Evolutionary conservation across 1,140 invertebrate genomes (phyloP).

Genomic region (Penaeus japonicus): DNA sequence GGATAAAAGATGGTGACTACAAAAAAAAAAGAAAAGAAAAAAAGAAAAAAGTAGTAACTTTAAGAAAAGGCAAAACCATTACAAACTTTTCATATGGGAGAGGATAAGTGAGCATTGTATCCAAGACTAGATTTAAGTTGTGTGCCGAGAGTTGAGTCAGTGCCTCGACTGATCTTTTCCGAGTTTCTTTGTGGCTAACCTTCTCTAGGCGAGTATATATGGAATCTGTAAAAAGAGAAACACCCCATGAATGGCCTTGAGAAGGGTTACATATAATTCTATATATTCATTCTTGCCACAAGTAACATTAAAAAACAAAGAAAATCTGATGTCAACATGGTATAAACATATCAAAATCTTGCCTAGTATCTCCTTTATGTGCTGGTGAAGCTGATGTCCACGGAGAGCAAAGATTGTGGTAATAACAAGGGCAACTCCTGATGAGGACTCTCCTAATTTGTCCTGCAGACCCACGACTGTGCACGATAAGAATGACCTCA

Average conservation of each 20-base stretch:
- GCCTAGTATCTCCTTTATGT: conserved; percentile 51
- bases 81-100: conserved; percentile 46
- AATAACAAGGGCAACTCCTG: conserved; percentile 43
- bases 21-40: background rate
- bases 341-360: background rate
- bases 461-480: conserved; percentile 50
- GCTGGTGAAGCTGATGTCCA: conserved; percentile 48
- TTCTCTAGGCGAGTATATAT: conserved; percentile 45
- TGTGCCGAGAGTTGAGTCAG: conserved; percentile 32
- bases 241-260: background rate
- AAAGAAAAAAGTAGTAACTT: background rate
- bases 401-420: conserved; percentile 39
- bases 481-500: conserved; percentile 46
- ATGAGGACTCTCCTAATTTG: conserved; percentile 17
- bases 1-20: background rate
- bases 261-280: background rate
- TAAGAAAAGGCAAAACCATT: too few species aligned
- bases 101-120: conserved; percentile 32
- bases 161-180: conserved; percentile 33
- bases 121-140: conserved; percentile 38
- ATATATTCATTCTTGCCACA: background rate
- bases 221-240: background rate
- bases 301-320: background rate
- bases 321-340: background rate
- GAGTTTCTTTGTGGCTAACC: conserved; percentile 34